Evolutionary conservation across 2,888 invertebrate species (phyloP), one percentile per base, ranked within the genome.

Genomic region (Spodoptera littoralis): DNA sequence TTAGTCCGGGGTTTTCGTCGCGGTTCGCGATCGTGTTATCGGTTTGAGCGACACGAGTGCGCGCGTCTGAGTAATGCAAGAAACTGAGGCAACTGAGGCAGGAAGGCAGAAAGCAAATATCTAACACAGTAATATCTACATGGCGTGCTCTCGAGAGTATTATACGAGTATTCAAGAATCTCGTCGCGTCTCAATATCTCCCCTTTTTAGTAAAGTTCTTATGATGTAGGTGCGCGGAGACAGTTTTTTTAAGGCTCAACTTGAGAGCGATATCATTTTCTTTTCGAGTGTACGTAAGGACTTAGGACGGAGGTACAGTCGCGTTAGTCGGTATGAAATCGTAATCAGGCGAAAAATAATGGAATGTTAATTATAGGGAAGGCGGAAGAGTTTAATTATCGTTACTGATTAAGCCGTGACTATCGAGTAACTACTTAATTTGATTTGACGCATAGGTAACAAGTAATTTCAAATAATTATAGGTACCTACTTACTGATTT

Each of bases 1-100:
- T 49, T 3, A 44, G 60, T 52, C 3, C 27, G 41, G 18, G 56
- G 11, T 73, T 73, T 64, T 60, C 61, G 69, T 45, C 60, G 51
- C 70, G 69, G 30, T 44, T 67, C 67, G 49, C 55, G 65, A 46
- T 43, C 41, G 11, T 36, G 8, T 36, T 12, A 9, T 44, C 50
- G 67, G 43, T 60, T 57, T 47, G 56, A 53, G 60, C 54, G 65
- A 60, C 70, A 62, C 85, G 71, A 66, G 74, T 60, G 65, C 52
- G 30, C 79, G 60, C 67, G 58, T 42, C 73, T 51, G 65, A 60
- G 68, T 75, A 54, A 67, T 69, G 60, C 67, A 76, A 73, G 80
- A 80, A 77, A 85, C 85, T 85, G 84, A 79, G 76, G 71, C 73
- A 77, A 85, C 84, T 85, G 84, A 79, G 76, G 71, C 73, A 63